Percentiles rank a stretch among this genome's conserved stretches.
Conservation (phyloP, 1,140 invertebrate genomes). For the Anoplolepis gracilipes region DNA sequence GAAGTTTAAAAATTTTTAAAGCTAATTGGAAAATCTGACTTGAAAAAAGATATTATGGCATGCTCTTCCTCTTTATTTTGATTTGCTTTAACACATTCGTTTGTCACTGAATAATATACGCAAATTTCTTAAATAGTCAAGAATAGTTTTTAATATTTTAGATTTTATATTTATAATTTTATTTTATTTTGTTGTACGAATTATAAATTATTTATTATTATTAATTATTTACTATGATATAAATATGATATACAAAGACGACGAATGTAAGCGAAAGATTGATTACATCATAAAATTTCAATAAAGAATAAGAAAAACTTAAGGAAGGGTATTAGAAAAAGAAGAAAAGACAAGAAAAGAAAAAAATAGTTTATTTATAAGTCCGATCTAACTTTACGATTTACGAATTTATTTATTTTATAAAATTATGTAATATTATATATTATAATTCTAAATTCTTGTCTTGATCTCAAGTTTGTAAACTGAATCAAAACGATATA, state of each 20-base stretch:
- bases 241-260: neutral
- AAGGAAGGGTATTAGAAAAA: neutral
- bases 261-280: neutral
- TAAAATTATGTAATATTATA: neutral
- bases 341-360: neutral
- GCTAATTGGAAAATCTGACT: neutral
- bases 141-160: neutral
- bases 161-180: neutral
- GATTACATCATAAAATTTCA: neutral
- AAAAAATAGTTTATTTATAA: neutral
- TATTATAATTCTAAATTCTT: constrained; percentile 11
- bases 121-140: neutral
- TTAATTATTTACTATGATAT: too few relatives aligned
- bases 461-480: neutral
- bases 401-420: neutral
- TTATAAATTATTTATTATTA: constrained; percentile 2
- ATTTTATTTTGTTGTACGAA: neutral
- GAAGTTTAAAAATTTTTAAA: neutral
- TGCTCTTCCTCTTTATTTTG: neutral
- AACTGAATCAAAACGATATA: neutral
- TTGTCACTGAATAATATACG: neutral
- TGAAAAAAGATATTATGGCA: neutral
- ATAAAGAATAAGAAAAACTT: neutral
- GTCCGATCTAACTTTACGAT: neutral
- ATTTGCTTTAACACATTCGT: neutral